Conservation (phyloP, 1,140 invertebrate genomes). For the Pseudobourletiella spinata region DNA sequence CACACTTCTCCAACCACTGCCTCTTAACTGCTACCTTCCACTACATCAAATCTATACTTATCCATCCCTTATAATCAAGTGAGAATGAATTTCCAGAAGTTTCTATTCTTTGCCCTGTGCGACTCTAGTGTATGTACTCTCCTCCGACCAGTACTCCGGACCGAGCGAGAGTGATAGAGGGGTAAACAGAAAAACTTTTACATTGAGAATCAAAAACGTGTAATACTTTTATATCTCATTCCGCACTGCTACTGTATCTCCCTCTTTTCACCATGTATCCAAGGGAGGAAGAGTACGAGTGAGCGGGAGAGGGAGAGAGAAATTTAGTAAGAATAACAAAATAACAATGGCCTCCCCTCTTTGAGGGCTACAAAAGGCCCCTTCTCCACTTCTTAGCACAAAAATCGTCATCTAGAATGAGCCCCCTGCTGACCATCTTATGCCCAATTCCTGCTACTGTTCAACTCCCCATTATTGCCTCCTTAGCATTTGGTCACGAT, state of each 20-base stretch:
- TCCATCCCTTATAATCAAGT: too few relatives aligned
- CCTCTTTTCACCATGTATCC: too few relatives aligned
- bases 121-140: too few relatives aligned
- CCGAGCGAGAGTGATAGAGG: too few relatives aligned
- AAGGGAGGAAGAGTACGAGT: too few relatives aligned
- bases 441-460: conserved; percentile 30
- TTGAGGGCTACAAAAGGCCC: background rate
- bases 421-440: conserved; percentile 14
- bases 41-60: too few relatives aligned
- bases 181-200: background rate
- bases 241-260: background rate
- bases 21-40: too few relatives aligned
- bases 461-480: conserved; percentile 18
- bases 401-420: conserved; percentile 13
- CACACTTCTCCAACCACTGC: too few relatives aligned
- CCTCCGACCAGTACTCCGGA: too few relatives aligned
- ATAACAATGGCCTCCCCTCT: background rate
- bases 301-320: too few relatives aligned
- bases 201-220: background rate
- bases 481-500: conserved; percentile 27
- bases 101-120: too few relatives aligned
- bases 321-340: background rate
- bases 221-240: background rate
- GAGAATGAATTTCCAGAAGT: too few relatives aligned
- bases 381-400: background rate